Conservation (phyloP, 2,888 invertebrate species). For the Pollenia amentaria region DNA sequence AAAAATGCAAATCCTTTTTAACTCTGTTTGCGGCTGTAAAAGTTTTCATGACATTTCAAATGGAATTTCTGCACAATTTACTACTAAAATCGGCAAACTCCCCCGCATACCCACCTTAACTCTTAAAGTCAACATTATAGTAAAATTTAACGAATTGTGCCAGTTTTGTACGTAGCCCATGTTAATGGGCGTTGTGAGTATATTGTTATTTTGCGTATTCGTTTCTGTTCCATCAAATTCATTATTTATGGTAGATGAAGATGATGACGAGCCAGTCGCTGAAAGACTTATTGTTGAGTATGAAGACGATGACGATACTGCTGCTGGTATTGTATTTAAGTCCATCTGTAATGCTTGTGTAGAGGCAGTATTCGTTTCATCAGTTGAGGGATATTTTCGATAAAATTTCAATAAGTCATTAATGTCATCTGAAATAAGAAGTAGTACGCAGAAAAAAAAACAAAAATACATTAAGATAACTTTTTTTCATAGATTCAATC, state of each 20-base stretch:
- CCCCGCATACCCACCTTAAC: slow-evolving; percentile 79
- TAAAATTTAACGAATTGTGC: slow-evolving; percentile 83
- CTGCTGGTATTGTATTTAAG: slow-evolving; percentile 59
- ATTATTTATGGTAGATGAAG: slow-evolving; percentile 64
- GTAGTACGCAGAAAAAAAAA: background rate
- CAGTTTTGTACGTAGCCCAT: slow-evolving; percentile 82
- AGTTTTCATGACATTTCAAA: slow-evolving; percentile 5
- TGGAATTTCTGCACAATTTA: slow-evolving; percentile 25
- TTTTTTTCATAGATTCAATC: background rate
- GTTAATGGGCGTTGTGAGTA: slow-evolving; percentile 81
- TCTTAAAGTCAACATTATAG: slow-evolving; percentile 83
- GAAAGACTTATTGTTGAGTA: slow-evolving; percentile 61
- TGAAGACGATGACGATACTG: slow-evolving; percentile 38
- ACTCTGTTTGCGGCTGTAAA: background rate
- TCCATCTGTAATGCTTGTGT: slow-evolving; percentile 66
- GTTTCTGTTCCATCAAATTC: slow-evolving; percentile 67
- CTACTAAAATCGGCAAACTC: background rate
- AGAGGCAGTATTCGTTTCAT: slow-evolving; percentile 77
- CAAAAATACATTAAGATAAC: slow-evolving; percentile 10
- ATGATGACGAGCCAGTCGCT: slow-evolving; percentile 26
- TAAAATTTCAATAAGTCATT: slow-evolving; percentile 84
- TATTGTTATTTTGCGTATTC: slow-evolving; percentile 68
- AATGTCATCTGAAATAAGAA: slow-evolving; percentile 81
- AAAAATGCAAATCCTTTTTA: background rate
- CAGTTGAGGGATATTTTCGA: slow-evolving; percentile 80